Percentiles rank a stretch among this genome's conserved stretches.
Conservation (phyloP, 2,888 invertebrate species). For the Pocota personata region DNA sequence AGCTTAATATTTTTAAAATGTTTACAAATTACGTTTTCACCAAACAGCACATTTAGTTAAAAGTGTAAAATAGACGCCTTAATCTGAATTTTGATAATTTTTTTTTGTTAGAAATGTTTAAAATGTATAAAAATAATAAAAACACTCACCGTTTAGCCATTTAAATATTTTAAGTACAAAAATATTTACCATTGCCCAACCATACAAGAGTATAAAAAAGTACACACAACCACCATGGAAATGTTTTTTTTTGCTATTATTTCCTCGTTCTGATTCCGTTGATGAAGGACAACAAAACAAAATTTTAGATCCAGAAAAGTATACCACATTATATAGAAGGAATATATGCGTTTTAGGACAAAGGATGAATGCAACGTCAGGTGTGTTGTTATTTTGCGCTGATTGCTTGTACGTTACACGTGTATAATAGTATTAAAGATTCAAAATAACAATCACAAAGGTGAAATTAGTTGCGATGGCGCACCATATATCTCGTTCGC, state of each 20-base stretch:
- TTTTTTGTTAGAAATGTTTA: constrained; percentile 56
- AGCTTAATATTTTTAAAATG: constrained; percentile 29
- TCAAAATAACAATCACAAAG: constrained; percentile 54
- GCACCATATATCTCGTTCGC: constrained; percentile 38
- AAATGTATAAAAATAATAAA: constrained; percentile 74
- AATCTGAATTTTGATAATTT: constrained; percentile 20
- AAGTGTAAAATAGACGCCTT: constrained; percentile 49
- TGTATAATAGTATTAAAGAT: constrained; percentile 39
- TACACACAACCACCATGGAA: constrained; percentile 71
- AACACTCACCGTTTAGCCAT: constrained; percentile 83
- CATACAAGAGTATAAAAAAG: constrained; percentile 76
- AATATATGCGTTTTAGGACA: constrained; percentile 56
- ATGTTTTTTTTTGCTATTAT: constrained; percentile 59
- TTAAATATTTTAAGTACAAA: constrained; percentile 76
- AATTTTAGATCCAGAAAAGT: constrained; percentile 46
- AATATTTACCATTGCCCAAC: constrained; percentile 81
- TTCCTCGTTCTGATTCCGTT: constrained; percentile 30
- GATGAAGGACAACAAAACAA: constrained; percentile 72
- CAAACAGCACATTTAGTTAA: constrained; percentile 61
- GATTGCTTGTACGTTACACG: constrained; percentile 46
- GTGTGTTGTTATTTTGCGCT: constrained; percentile 50
- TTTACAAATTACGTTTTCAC: constrained; percentile 56
- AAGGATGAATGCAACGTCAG: constrained; percentile 68
- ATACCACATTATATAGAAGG: constrained; percentile 63
- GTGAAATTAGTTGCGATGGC: constrained; percentile 66